Percentiles rank a stretch among this genome's conserved stretches.
Evolutionary conservation across 2,888 invertebrate species (phyloP).

Genomic region (Athalia circularis): DNA sequence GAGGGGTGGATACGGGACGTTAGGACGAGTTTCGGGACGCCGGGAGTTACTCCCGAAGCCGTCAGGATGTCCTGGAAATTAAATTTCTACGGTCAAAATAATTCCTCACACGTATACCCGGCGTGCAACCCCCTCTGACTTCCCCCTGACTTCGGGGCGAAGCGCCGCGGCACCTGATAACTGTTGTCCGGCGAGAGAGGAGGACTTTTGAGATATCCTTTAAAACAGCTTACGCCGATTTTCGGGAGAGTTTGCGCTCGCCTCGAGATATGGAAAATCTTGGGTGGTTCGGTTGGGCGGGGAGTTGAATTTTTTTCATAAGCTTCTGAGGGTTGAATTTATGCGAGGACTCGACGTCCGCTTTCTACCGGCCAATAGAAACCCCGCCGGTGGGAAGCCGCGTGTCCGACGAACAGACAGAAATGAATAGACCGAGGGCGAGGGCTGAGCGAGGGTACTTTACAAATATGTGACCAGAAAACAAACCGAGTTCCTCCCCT

Average conservation of each 20-base stretch:
- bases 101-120: constrained; percentile 57
- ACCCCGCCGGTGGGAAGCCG: constrained; percentile 11
- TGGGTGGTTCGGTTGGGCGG: constrained; percentile 24
- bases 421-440: constrained; percentile 67
- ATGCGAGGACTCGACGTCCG: constrained; percentile 54
- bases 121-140: constrained; percentile 21
- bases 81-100: constrained; percentile 58
- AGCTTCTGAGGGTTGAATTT: constrained; percentile 65
- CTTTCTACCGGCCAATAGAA: constrained; percentile 32
- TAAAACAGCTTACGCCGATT: constrained; percentile 40
- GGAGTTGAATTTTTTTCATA: constrained; percentile 57
- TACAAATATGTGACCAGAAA: constrained; percentile 72
- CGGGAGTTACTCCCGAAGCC: constrained; percentile 46
- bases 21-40: background rate
- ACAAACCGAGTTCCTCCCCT: constrained; percentile 59
- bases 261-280: background rate
- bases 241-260: constrained; percentile 48
- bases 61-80: constrained; percentile 57
- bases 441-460: constrained; percentile 67
- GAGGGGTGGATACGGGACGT: too few species aligned
- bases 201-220: constrained; percentile 14
- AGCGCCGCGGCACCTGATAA: constrained; percentile 46
- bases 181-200: constrained; percentile 49
- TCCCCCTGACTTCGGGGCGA: background rate
- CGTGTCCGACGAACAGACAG: constrained; percentile 58